Conservation (phyloP, 2,888 invertebrate genomes). For the Apodemia zela region DNA sequence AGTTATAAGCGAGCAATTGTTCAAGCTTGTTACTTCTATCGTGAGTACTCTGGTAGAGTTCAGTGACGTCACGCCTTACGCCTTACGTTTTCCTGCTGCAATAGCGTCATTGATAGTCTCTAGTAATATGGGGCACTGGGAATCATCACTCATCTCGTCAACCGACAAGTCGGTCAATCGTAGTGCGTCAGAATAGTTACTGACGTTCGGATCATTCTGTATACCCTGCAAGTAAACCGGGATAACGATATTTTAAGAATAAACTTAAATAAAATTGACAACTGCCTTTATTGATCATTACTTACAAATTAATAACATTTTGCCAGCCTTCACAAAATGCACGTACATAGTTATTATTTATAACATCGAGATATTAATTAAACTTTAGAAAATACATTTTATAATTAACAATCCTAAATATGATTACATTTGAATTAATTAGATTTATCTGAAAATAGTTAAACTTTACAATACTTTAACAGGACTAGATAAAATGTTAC, state of each 20-base stretch:
- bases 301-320: slow-evolving; percentile 52
- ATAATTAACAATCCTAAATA: slow-evolving; percentile 14
- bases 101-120: too few relatives aligned
- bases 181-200: not conserved
- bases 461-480: slow-evolving; percentile 8
- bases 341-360: slow-evolving; percentile 25
- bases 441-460: slow-evolving; percentile 14
- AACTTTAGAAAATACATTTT: slow-evolving; percentile 21
- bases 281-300: slow-evolving; percentile 60
- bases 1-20: too few relatives aligned
- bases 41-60: too few relatives aligned
- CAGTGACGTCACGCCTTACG: too few relatives aligned
- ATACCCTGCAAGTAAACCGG: not conserved
- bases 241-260: slow-evolving; percentile 27
- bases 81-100: too few relatives aligned
- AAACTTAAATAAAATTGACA: slow-evolving; percentile 53
- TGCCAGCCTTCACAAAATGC: slow-evolving; percentile 75
- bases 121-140: too few relatives aligned
- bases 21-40: too few relatives aligned
- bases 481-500: slow-evolving; percentile 2
- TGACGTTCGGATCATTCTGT: not conserved
- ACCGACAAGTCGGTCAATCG: too few relatives aligned
- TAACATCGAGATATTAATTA: slow-evolving; percentile 24
- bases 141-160: too few relatives aligned
- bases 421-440: slow-evolving; percentile 2